Base-by-base conservation (phyloP, 2,797 vertebrate species). In the Sebastes matsubarae region DNA sequence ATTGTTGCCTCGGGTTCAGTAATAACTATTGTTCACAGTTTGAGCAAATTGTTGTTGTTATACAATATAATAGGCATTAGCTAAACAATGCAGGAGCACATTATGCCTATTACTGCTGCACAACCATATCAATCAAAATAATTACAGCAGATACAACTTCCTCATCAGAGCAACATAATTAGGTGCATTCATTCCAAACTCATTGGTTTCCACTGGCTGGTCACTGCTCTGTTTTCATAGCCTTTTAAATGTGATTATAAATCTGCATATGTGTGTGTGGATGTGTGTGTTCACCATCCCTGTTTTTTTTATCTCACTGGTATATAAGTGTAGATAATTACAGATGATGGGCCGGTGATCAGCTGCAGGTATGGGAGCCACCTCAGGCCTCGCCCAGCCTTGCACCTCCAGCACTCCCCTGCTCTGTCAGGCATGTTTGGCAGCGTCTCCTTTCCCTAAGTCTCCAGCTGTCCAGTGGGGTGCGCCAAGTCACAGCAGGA, bases 401-500 rank as follows among this genome's bases (percentile, higher is more conserved):
- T 81, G 77, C 91, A 90, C 90, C 89, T 92, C 84, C 86, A 87
- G 83, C 83, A 34, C 87, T 87, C 80, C 87, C 82, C 89, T 74
- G 81, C 96, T 96, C 93, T 84, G 93, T 95, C 95, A 96, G 93
- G 80, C 94, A 84, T 93, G 95, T 93, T 92, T 98, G 97, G 97
- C 97, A 97, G 94, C 86, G 60, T 90, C 92, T 96, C 94, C 92
- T 93, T 91, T 95, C 96, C 95, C 95, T 86, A 92, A 96, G 96
- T 95, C 97, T 97, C 97, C 97, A 99, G 97, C 97, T 99, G 97
- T 98, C 98, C 96, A 94, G 94, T 27, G 88, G 97, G 97, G 95
- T 96, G 95, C 96, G 98, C 97, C 97, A 99, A 98, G 97, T 97
- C 97, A 96, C 97, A 98, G 97, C 97, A 96, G 97, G 97, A 97